phyloP scores from a whole-genome alignment of 2,888 invertebrate species.

The Pterostichus madidus region DNA sequence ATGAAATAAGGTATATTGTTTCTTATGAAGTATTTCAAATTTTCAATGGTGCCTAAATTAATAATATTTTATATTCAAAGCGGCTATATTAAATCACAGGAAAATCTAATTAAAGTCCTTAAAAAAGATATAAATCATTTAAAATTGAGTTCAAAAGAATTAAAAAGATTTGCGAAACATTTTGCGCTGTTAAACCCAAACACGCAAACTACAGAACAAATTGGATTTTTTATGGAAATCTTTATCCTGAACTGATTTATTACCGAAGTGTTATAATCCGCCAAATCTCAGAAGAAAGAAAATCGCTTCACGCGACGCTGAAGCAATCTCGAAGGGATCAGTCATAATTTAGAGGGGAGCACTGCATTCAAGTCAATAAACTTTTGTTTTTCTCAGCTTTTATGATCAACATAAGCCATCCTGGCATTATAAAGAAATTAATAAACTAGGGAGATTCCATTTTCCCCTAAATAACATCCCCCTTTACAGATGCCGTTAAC shows the following conservation, averaged over 20 bases:
- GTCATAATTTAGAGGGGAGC: background rate
- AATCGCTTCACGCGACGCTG: background rate
- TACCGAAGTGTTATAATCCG: constrained; percentile 49
- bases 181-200: constrained; percentile 32
- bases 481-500: background rate
- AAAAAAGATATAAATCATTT: constrained; percentile 36
- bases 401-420: constrained; percentile 1
- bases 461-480: background rate
- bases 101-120: constrained; percentile 30
- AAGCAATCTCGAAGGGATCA: constrained; percentile 12
- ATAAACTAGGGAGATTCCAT: background rate
- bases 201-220: constrained; percentile 53
- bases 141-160: constrained; percentile 25
- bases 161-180: constrained; percentile 19
- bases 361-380: constrained; percentile 2
- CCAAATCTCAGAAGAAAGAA: constrained; percentile 28
- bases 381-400: constrained; percentile 13
- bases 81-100: background rate
- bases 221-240: constrained; percentile 57
- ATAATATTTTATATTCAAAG: no score
- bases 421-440: constrained; percentile 1
- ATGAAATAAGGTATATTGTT: no score
- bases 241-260: constrained; percentile 51
- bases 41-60: no score
- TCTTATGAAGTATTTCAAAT: no score